Percentiles rank a stretch among this genome's conserved stretches.
Conservation (phyloP, 2,797 vertebrate species). For the Amphiprion clarkii region DNA sequence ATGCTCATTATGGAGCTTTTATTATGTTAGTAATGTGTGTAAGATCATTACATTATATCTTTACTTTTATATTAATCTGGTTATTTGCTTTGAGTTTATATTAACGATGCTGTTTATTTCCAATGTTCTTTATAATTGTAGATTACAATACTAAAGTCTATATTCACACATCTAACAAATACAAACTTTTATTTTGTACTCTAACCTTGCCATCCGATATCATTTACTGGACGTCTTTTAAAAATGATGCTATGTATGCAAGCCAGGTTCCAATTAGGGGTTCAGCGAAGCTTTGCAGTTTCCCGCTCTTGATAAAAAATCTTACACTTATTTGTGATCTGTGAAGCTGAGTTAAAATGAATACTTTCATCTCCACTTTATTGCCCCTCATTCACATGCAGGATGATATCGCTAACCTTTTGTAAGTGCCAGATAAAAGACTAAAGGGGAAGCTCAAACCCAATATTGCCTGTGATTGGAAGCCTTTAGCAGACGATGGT, state of each 20-base stretch:
- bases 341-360: conserved; percentile 28
- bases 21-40: too few species aligned
- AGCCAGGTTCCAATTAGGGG: background rate
- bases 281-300: conserved; percentile 13
- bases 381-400: conserved; percentile 67
- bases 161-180: too few species aligned
- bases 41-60: too few species aligned
- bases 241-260: background rate
- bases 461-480: conserved; percentile 10
- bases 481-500: conserved; percentile 39
- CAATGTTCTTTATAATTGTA: too few species aligned
- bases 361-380: conserved; percentile 54
- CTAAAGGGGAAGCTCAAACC: conserved; percentile 15
- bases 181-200: too few species aligned
- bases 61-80: too few species aligned
- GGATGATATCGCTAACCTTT: conserved; percentile 55
- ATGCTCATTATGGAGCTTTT: too few species aligned
- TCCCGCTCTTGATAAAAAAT: conserved; percentile 47
- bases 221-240: background rate
- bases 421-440: conserved; percentile 19
- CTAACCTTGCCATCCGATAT: background rate
- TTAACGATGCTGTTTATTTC: too few species aligned
- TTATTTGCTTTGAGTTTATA: too few species aligned
- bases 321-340: conserved; percentile 28
- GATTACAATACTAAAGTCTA: too few species aligned